A percentile compares a stretch with the other conserved stretches of the same genome.
phyloP scores from a whole-genome alignment of 2,797 vertebrate species.

The Podarcis siculus region DNA sequence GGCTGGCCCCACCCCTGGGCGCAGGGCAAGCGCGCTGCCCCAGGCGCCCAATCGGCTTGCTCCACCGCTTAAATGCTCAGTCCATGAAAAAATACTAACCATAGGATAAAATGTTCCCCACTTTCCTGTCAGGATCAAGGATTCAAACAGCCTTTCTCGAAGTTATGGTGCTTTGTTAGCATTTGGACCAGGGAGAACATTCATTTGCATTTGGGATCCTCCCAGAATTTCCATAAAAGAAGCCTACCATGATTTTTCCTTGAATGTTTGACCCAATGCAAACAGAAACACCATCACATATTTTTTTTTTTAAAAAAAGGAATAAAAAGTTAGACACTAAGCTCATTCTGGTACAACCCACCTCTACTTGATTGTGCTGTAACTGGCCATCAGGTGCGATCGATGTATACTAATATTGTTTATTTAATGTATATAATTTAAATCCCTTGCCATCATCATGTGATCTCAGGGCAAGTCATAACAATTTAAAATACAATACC shows the following conservation, averaged over 20 bases:
- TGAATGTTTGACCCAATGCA: background rate
- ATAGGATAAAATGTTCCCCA: background rate
- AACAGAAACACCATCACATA: background rate
- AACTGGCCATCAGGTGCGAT: background rate
- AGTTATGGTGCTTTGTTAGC: background rate
- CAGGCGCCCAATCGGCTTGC: too few relatives aligned
- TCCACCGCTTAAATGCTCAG: background rate
- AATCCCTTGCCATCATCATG: too few relatives aligned
- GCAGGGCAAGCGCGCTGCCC: too few relatives aligned
- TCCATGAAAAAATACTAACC: background rate
- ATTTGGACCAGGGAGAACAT: background rate
- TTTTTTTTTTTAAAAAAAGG: background rate
- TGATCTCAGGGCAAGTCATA: too few relatives aligned
- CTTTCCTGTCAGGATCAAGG: background rate
- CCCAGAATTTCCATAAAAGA: background rate
- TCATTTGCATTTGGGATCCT: background rate
- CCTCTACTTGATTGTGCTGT: background rate
- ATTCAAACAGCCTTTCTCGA: background rate
- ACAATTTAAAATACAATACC: too few relatives aligned
- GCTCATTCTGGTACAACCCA: background rate
- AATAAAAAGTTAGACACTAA: conserved; percentile 1
- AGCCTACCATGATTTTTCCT: background rate
- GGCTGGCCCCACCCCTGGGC: too few relatives aligned
- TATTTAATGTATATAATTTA: too few relatives aligned
- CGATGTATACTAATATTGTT: background rate